Evolutionary conservation across 2,113 vertebrate species (phyloP), one percentile per base, ranked within the genome.

Genomic region (Scartelaos histophorus): DNA sequence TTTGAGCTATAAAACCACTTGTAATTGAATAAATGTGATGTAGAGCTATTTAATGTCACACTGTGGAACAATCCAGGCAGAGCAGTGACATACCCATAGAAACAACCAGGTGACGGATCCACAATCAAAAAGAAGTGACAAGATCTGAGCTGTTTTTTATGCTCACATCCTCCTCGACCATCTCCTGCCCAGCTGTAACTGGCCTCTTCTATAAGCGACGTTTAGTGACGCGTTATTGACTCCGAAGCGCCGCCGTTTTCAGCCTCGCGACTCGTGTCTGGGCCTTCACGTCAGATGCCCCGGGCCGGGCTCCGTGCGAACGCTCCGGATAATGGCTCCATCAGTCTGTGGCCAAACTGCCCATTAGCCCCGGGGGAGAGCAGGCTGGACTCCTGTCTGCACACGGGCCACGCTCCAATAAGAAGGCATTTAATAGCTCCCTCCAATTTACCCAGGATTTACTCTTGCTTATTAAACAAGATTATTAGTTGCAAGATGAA

Each of bases 281-380:
- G 2, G 57, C 34, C 38, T 69, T 72, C n/a, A 66, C 24, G 58
- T 38, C 34, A 46, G 38, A 49, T 61, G 16, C 51, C 45, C 17
- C 13, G 66, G 57, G 7, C 79, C 61, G 67, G 61, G 70, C 54
- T 16, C 65, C 11, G 29, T 70, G 66, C 4, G 51, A 49, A 66
- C 64, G 57, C 51, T 25, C 19, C 49, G 69, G 61, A 3, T 82
- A 51, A 71, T 71, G 67, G 57, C 73, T 21, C 29, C 71, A 19
- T 34, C 70, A 45, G 35, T 13, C 51, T 3, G 21, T 13, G 58
- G 62, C 65, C 70, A 74, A 69, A 79, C 75, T 69, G 47, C 24
- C 79, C 71, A 49, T 69, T 56, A 69, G 70, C 64, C 74, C 69
- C 69, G 51, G 75, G 72, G 73, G 71, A 78, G 69, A 7, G 1